Base-by-base conservation (phyloP, 1,140 invertebrate species). In the Charaxes varanes region DNA sequence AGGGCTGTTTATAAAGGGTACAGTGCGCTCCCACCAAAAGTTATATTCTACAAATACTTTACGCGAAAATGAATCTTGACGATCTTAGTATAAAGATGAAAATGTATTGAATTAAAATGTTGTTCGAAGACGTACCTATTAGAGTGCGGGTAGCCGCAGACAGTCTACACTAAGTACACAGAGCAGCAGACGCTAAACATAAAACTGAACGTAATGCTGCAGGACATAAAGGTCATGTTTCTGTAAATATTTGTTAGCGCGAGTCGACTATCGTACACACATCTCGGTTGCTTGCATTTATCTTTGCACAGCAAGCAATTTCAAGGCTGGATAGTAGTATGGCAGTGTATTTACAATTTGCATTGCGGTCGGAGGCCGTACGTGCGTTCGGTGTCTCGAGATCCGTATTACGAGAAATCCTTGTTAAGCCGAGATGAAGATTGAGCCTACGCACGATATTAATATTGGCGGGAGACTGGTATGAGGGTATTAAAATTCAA, bases 301-400 rank as follows among this genome's bases (percentile, higher is more conserved):
- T 63, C 53, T 56, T 57, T 54, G 53, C 56, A 50, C 38, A 54
- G 61, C 61, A 63, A 53, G 61, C 57, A 57, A 57, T 57, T 60
- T 52, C 54, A 47, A 56, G 48, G 52, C 53, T 36, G 36, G 35
- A 43, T 44, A 47, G 55, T 49, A 59, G 52, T 50, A 54, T 50
- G 41, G 41, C 47, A 44, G 53, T 41, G 36, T 63, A 56, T 63
- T 63, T 60, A 63, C 61, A 54, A 54, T 57, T 63, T 54, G 54
- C 56, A 56, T 47, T 53, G 61, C 50, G 51, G 56, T 56, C 41
- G 40, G 15, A 10, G 28, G 11, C 15, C n/a, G n/a, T n/a, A 31
- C 14, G 43, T 49, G 35, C 53, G 57, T 55, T 59, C 54, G 55
- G 47, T 45, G 41, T 59, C 55, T 54, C 34, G 41, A 51, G 45